phyloP scores from a whole-genome alignment of 2,797 vertebrate species.

The Scyliorhinus canicula region DNA sequence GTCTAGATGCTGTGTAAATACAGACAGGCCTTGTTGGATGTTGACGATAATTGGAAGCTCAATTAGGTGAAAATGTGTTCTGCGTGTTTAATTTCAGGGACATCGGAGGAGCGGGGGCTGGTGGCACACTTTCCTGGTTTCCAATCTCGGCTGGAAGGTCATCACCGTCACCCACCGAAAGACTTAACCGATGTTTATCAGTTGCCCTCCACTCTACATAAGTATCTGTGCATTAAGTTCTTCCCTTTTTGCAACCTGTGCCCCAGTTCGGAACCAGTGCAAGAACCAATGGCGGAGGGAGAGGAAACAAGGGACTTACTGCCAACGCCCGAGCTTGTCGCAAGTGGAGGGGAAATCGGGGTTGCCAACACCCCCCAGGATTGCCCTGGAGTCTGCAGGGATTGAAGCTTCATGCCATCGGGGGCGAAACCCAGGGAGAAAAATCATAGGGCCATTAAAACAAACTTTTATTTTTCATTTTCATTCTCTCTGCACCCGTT shows the following conservation, averaged over 20 bases:
- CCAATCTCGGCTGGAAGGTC: background rate
- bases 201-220: background rate
- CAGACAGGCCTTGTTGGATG: background rate
- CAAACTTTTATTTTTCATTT: background rate
- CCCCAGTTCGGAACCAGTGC: background rate
- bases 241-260: background rate
- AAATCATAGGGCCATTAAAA: background rate
- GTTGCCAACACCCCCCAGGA: background rate
- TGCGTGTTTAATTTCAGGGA: slow-evolving; percentile 19
- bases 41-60: background rate
- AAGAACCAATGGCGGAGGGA: background rate
- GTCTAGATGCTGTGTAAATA: slow-evolving; percentile 16
- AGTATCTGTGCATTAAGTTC: background rate
- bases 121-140: background rate
- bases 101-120: background rate
- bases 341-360: background rate
- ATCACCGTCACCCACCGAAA: background rate
- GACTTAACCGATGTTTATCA: background rate
- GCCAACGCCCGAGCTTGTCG: background rate
- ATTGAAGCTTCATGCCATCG: background rate
- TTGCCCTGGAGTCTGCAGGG: background rate
- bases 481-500: background rate
- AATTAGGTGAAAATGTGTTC: background rate
- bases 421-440: background rate
- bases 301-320: background rate